Conservation (phyloP, 2,797 vertebrate genomes). For the Geotrypetes seraphini region DNA sequence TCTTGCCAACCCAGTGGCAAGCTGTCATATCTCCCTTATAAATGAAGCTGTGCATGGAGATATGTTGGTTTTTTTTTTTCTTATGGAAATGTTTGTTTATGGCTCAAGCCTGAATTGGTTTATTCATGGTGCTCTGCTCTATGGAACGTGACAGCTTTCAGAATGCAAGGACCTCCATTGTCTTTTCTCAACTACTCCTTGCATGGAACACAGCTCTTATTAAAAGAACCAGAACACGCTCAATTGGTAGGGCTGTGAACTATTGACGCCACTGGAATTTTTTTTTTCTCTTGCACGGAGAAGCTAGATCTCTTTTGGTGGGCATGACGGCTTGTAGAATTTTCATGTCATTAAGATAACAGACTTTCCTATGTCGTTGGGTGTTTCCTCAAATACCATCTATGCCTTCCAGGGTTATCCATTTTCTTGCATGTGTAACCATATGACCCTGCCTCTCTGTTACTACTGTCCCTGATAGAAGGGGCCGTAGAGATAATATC, state of each 20-base stretch:
- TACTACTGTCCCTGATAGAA: conserved; percentile 13
- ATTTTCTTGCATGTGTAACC: conserved; percentile 24
- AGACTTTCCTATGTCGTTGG: conserved; percentile 8
- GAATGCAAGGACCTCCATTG: conserved; percentile 53
- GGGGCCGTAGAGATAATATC: conserved; percentile 24
- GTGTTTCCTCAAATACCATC: conserved; percentile 10
- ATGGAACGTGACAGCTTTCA: conserved; percentile 55
- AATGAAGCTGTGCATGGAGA: conserved; percentile 6
- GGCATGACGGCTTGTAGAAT: conserved; percentile 16
- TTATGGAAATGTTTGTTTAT: conserved; percentile 51
- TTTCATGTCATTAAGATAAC: conserved; percentile 19
- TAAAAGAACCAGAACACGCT: conserved; percentile 13
- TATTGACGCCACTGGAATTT: conserved; percentile 21
- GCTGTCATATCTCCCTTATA: conserved; percentile 4
- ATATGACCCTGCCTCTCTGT: conserved; percentile 22
- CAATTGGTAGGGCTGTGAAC: conserved; percentile 2
- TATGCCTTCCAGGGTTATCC: conserved; percentile 8
- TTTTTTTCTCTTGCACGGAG: conserved; percentile 6
- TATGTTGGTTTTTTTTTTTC: conserved; percentile 42
- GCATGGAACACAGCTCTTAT: conserved; percentile 14
- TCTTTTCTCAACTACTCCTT: conserved; percentile 35
- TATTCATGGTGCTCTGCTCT: conserved; percentile 38
- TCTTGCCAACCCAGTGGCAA: conserved; percentile 11
- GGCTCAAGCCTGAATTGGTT: conserved; percentile 32
- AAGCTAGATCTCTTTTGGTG: conserved; percentile 23